phyloP scores from a whole-genome alignment of 2,113 vertebrate genomes.

The Parus major region DNA sequence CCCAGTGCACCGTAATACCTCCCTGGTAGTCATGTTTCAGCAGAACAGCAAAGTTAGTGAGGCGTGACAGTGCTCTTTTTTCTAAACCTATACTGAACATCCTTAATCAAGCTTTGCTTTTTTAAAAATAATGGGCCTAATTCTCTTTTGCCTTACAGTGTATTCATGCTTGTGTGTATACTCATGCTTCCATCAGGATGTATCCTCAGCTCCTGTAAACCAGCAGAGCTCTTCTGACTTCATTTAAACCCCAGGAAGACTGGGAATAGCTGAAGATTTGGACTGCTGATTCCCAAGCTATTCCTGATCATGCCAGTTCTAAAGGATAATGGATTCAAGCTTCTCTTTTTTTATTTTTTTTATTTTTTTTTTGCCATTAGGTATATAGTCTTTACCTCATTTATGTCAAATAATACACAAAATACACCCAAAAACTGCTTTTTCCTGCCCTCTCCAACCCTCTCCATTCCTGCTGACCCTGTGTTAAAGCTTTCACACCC shows the following conservation, averaged over 20 bases:
- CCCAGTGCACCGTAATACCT: neutral
- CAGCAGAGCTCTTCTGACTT: neutral
- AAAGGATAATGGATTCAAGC: neutral
- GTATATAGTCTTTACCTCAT: neutral
- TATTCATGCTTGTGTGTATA: conserved; percentile 27
- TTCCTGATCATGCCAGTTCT: neutral
- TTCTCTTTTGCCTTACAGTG: conserved; percentile 42
- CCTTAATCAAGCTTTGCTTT: conserved; percentile 67
- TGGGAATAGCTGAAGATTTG: conserved; percentile 1
- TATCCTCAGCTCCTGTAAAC: conserved; percentile 10
- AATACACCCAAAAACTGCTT: neutral
- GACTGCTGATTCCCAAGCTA: conserved; percentile 3
- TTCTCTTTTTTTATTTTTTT: neutral
- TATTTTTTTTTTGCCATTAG: neutral
- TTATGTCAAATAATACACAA: neutral
- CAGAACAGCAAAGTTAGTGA: conserved; percentile 43
- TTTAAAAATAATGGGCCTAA: conserved; percentile 60
- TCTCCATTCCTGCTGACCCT: neutral
- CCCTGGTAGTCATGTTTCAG: conserved; percentile 35
- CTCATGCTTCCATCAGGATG: neutral
- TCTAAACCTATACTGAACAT: conserved; percentile 34
- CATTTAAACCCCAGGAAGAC: conserved; percentile 8
- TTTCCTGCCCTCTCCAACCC: neutral
- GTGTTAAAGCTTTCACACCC: neutral
- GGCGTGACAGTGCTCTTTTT: conserved; percentile 42